These are phyloP conservation scores for Stictocephala bisonia DNA, from an alignment of 2,888 invertebrate genomes.

Conservation along the genomic window DNA sequence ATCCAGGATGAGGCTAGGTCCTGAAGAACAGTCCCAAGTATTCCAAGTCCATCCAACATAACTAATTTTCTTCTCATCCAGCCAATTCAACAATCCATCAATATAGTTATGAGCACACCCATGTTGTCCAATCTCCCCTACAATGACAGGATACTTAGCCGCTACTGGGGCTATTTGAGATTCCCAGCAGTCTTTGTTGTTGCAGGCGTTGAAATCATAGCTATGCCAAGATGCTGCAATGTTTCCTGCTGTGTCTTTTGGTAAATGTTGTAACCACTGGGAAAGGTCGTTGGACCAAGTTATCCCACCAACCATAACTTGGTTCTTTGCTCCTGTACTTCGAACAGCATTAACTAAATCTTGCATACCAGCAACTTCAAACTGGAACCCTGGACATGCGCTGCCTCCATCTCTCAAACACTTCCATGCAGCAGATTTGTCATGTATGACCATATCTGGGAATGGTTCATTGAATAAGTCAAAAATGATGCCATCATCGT, in stretches of 20 bases:
- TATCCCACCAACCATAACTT: conserved; percentile 5
- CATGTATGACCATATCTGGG: background rate
- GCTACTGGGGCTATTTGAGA: background rate
- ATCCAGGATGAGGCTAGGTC: conserved; percentile 2
- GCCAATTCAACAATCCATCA: background rate
- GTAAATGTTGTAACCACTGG: background rate
- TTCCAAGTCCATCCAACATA: conserved; percentile 20
- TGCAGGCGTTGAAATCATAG: conserved; percentile 13
- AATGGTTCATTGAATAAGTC: conserved; percentile 30
- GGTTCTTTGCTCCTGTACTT: conserved; percentile 21
- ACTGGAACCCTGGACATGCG: conserved; percentile 6
- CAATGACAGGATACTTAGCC: conserved; percentile 20
- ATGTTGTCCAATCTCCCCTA: conserved; percentile 24
- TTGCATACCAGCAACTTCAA: conserved; percentile 26
- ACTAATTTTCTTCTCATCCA: conserved; percentile 19
- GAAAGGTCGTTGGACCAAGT: conserved; percentile 14
- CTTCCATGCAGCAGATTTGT: conserved; percentile 11
- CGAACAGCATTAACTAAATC: conserved; percentile 15
- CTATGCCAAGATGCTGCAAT: conserved; percentile 25
- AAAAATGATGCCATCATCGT: conserved; percentile 16
- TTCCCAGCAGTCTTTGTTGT: conserved; percentile 24
- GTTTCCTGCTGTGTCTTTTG: background rate
- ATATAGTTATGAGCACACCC: conserved; percentile 1
- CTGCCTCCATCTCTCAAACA: conserved; percentile 21
- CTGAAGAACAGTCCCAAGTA: conserved; percentile 17